These are phyloP conservation scores for Apodemia hepburni DNA, from an alignment of 2,888 invertebrate species.

Conservation along the genomic window DNA sequence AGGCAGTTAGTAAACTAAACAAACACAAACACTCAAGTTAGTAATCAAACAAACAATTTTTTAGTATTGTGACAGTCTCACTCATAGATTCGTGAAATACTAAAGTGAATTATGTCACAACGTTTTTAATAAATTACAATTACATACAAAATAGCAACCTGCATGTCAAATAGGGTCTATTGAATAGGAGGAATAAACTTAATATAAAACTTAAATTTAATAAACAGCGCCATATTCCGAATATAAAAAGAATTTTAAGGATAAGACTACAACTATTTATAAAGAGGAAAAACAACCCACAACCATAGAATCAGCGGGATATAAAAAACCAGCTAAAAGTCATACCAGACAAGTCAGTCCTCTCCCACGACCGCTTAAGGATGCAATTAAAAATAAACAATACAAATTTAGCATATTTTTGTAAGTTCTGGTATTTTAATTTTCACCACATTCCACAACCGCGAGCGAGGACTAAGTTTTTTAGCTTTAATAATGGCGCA, in stretches of 20 bases:
- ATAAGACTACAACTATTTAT: too few species aligned
- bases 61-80: constrained; percentile 22
- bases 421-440: too few species aligned
- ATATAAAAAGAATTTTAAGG: background rate
- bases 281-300: background rate
- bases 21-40: constrained; percentile 27
- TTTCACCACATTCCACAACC: too few species aligned
- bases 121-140: background rate
- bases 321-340: too few species aligned
- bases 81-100: constrained; percentile 8
- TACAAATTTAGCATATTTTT: too few species aligned
- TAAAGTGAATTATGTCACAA: constrained; percentile 1
- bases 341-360: background rate
- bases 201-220: background rate
- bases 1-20: constrained; percentile 57
- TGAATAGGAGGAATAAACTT: background rate
- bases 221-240: background rate
- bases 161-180: background rate
- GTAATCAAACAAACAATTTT: constrained; percentile 23
- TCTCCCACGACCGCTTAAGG: background rate
- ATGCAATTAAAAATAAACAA: too few species aligned
- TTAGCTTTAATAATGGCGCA: too few species aligned
- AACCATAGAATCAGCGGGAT: background rate
- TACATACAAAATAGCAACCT: constrained; percentile 1
- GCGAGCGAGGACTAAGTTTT: too few species aligned